Percentiles rank a stretch among this genome's conserved stretches.
Evolutionary conservation across 2,797 vertebrate species (phyloP).

Genomic region (Pangasius larnaudii): DNA sequence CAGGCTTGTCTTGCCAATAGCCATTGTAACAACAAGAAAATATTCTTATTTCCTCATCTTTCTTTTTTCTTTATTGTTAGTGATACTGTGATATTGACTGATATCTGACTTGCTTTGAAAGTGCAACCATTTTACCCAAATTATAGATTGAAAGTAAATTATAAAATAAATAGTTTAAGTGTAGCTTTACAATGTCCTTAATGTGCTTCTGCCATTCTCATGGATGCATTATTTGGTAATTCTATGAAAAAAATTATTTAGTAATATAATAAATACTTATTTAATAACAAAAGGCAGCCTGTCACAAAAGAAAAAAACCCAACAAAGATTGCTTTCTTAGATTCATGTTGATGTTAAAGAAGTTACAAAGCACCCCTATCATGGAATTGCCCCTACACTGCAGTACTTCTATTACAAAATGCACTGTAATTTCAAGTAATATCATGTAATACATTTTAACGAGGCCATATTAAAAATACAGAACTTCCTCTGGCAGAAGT

Average conservation of each 20-base stretch:
- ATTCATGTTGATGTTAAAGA: not conserved
- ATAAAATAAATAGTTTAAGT: not conserved
- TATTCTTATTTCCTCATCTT: not conserved
- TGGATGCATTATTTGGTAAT: not conserved
- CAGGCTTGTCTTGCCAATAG: not conserved
- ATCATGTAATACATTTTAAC: not conserved
- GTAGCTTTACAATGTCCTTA: not conserved
- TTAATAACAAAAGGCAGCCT: not conserved
- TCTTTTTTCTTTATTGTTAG: not conserved
- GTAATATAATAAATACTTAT: not conserved
- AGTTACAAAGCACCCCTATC: not conserved
- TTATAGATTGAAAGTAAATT: not conserved
- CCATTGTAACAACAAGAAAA: not conserved
- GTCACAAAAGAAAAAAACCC: not conserved
- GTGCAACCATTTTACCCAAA: not conserved
- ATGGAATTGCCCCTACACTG: not conserved
- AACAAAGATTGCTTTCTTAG: not conserved
- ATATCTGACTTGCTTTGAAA: not conserved
- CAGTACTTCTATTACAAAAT: not conserved
- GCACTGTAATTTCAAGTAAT: not conserved
- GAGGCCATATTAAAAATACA: not conserved
- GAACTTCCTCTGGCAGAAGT: not conserved
- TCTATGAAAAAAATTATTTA: not conserved
- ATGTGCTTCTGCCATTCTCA: not conserved
- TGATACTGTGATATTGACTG: not conserved